Evolutionary conservation across 2,113 vertebrate genomes (phyloP), one percentile per base, ranked within the genome.

Genomic region (Notiomystis cincta): DNA sequence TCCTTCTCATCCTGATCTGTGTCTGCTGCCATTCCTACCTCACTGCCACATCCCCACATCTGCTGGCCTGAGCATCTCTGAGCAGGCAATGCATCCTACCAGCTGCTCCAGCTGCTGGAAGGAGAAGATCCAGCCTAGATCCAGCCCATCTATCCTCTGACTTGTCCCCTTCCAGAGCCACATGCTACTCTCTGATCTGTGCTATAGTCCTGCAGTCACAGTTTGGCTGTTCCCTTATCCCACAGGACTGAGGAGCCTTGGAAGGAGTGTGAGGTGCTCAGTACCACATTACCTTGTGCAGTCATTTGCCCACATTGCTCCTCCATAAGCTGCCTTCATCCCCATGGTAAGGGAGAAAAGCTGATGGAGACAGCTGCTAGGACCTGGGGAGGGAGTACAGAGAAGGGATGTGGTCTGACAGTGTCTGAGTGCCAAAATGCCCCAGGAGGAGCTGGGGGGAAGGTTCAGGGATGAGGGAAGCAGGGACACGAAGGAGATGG

Each of bases 21-120:
- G 42, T 38, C 21, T 65, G 37, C 27, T 4, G 3, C 65, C 75
- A 40, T 38, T 25, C 33, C 44, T 31, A 13, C 33, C 48, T 62
- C 57, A 33, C 8, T 5, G 14, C 23, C 2, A 2, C 3, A 0
- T 12, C 54, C 28, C 30, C 19, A 13, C 3, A 1, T 37, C 33
- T 58, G 8, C 69, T 73, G 50, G 51, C 19, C 18, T 73, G 48
- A 73, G 81, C 57, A 58, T 40, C 30, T 20, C 44, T 27, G 30
- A 51, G 45, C 3, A 35, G 24, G 27, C 13, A 51, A 2, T 5
- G 6, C 8, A 42, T 3, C 8, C 37, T 47, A 54, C 5, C 30
- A 72, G 14, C 58, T 71, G 71, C 38, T 71, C 17, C 57, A 79
- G 38, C 47, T 82, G 50, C 51, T 58, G 27, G 37, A 57, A 62